These are phyloP conservation scores for Myotis myotis DNA, from an alignment of 2,797 vertebrate species.

Conservation along the genomic window DNA sequence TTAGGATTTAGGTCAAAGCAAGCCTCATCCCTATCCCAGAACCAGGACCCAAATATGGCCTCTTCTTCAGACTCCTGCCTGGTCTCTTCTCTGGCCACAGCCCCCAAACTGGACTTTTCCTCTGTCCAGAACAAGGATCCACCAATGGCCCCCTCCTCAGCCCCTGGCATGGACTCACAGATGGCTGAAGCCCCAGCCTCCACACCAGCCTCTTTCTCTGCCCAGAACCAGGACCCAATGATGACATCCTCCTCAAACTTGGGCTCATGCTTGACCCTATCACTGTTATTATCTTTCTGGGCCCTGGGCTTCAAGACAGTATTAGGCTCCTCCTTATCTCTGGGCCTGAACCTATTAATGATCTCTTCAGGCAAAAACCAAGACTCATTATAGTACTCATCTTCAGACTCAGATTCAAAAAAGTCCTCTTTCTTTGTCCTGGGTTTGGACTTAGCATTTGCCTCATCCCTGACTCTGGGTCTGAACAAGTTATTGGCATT, in stretches of 20 bases:
- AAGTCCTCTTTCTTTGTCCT: conserved; percentile 64
- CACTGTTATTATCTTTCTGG: conserved; percentile 49
- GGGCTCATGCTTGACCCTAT: conserved; percentile 62
- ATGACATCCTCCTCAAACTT: conserved; percentile 72
- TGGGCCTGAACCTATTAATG: conserved; percentile 48
- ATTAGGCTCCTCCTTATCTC: conserved; percentile 54
- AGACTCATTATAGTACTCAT: conserved; percentile 68
- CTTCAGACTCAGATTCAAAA: conserved; percentile 73
- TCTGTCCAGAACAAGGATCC: conserved; percentile 67
- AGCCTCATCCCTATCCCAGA: conserved; percentile 76
- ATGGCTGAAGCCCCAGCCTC: conserved; percentile 57
- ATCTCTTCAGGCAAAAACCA: conserved; percentile 69
- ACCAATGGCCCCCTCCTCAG: conserved; percentile 71
- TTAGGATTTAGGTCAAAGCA: conserved; percentile 73
- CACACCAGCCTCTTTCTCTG: conserved; percentile 65
- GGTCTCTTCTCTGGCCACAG: conserved; percentile 65
- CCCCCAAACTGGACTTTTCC: conserved; percentile 65
- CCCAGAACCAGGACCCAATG: conserved; percentile 76
- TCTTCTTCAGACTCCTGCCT: conserved; percentile 75
- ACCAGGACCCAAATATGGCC: conserved; percentile 75
- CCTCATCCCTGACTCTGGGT: conserved; percentile 57
- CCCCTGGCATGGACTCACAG: conserved; percentile 49
- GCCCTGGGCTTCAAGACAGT: conserved; percentile 18
- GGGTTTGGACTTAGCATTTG: conserved; percentile 45
- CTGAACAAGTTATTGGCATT: conserved; percentile 60